Base-by-base conservation (phyloP, 2,797 vertebrate genomes). In the Atherinosoma microstoma region DNA sequence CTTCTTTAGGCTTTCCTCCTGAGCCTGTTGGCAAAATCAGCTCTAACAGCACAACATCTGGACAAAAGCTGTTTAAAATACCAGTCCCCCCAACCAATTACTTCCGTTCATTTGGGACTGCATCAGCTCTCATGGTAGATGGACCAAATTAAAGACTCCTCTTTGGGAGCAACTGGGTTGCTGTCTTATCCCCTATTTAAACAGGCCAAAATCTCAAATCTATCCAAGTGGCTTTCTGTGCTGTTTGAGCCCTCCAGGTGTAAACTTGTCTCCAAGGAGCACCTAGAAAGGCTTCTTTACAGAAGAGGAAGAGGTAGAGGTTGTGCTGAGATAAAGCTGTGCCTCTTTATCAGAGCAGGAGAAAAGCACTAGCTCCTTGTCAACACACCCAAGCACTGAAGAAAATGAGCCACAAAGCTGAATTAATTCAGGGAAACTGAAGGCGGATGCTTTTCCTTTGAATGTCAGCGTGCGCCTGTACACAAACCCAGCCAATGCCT, bases 361-460 rank as follows among this genome's bases (percentile, higher is more conserved):
- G 77, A 73, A 86, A 84, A 85, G 85, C 78, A 59, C 64, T 61
- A 80, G 82, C 86, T 86, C 70, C 84, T 84, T 90, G 87, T 91
- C 89, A 92, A 87, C 87, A 84, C 78, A 84, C 79, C 78, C 82
- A 66, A 84, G 84, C 79, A 59, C 35, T 54, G 84, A 61, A 86
- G 84, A 89, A 91, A 91, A 88, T 85, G 83, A 92, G 85, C 84
- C 36, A 80, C 91, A 94, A 91, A 93, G 91, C 92, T 92, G 91
- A 94, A 91, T 93, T 91, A 90, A 93, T 93, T 91, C 86, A 84
- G 80, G 81, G 89, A 89, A 93, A 93, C 78, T 86, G 90, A 91
- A 87, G 90, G 87, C 85, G 75, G 82, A 85, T 71, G 87, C 75
- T 74, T 86, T 86, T 64, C 78, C 91, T 90, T 92, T 92, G 89